Evolutionary conservation across 2,113 vertebrate genomes (phyloP).

Genomic region (Galbula dea): DNA sequence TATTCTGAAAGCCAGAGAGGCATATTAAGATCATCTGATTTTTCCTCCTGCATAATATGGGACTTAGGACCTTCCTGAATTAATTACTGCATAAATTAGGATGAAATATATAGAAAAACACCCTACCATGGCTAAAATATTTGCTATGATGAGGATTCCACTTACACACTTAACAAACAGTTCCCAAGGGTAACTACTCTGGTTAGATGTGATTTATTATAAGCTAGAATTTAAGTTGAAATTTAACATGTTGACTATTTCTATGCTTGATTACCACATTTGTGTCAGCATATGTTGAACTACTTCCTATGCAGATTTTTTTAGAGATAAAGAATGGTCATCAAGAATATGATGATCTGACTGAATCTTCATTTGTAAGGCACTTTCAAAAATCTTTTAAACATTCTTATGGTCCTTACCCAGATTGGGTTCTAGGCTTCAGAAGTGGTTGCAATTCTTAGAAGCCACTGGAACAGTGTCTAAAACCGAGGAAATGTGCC

Average conservation of each 20-base stretch:
- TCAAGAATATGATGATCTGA: background rate
- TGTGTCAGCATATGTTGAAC: background rate
- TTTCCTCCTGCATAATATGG: slow-evolving; percentile 13
- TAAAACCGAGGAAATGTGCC: background rate
- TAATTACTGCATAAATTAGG: slow-evolving; percentile 26
- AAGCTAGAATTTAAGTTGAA: background rate
- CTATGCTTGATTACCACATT: background rate
- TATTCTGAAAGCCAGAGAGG: slow-evolving; percentile 35
- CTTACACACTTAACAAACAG: background rate
- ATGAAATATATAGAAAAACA: background rate
- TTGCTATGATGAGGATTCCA: background rate
- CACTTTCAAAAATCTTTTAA: background rate
- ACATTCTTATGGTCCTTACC: background rate
- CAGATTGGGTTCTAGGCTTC: background rate
- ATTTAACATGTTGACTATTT: background rate
- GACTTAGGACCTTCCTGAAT: slow-evolving; percentile 13
- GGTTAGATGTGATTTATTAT: background rate
- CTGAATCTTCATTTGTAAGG: background rate
- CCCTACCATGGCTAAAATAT: background rate
- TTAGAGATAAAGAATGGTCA: background rate
- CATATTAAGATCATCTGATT: slow-evolving; percentile 28
- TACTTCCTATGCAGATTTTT: background rate
- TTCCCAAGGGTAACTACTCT: background rate
- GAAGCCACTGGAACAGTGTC: background rate
- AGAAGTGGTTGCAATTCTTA: background rate